phyloP scores from a whole-genome alignment of 2,113 vertebrate species.

The Anthoscopus minutus region DNA sequence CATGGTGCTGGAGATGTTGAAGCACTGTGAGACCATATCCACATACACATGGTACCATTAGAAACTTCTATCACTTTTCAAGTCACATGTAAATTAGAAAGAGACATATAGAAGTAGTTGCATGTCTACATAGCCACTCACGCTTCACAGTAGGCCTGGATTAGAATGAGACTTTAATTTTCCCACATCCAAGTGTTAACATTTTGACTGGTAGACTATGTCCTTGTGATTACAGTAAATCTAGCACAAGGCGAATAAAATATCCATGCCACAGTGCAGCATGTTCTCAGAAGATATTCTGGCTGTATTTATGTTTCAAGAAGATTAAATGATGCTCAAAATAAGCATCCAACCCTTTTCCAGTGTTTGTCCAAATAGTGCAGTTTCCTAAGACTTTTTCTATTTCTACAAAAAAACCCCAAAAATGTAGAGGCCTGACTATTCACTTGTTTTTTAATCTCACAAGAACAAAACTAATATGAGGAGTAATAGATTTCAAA shows the following conservation, averaged over 20 bases:
- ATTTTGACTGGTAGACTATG: neutral
- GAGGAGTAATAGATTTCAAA: neutral
- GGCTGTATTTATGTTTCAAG: neutral
- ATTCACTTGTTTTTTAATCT: neutral
- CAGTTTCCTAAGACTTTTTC: neutral
- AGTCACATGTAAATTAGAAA: neutral
- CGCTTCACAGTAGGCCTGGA: neutral
- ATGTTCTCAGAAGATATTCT: neutral
- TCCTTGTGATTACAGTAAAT: neutral
- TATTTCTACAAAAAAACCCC: neutral
- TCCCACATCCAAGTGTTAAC: neutral
- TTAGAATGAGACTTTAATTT: neutral
- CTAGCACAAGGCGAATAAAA: neutral
- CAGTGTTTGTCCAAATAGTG: neutral
- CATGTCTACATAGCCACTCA: neutral
- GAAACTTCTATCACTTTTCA: neutral
- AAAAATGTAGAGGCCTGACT: neutral
- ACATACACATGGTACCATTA: neutral
- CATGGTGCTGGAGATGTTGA: neutral
- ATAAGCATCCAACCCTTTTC: neutral
- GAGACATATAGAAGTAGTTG: neutral
- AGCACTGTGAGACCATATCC: neutral
- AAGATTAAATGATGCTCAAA: neutral
- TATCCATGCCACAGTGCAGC: neutral
- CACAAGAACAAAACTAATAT: neutral